Conservation (phyloP, 2,113 vertebrate species). For the Zingel zingel region DNA sequence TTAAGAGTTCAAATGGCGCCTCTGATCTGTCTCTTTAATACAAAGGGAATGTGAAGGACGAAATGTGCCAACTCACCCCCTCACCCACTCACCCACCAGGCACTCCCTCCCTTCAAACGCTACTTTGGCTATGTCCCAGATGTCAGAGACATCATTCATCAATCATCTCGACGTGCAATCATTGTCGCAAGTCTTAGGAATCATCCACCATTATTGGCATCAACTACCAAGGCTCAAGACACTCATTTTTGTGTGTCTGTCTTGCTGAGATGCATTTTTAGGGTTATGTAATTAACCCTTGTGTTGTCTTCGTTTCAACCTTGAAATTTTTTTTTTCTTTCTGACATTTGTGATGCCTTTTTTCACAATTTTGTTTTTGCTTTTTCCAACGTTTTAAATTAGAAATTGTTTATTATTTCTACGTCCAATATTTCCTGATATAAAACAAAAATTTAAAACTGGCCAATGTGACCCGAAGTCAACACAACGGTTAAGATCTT, state of each 20-base stretch:
- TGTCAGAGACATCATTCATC: conserved; percentile 68
- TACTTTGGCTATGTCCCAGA: conserved; percentile 64
- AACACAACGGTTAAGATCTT: too few species aligned
- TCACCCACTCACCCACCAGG: conserved; percentile 17
- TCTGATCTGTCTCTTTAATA: conserved; percentile 77
- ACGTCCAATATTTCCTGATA: too few species aligned
- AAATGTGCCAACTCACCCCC: conserved; percentile 65
- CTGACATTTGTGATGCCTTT: too few species aligned
- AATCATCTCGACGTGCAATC: conserved; percentile 49
- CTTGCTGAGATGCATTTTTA: conserved; percentile 11
- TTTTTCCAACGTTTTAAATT: too few species aligned
- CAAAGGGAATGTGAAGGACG: conserved; percentile 66
- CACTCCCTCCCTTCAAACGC: conserved; percentile 44
- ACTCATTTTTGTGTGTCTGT: background rate
- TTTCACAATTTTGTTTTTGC: too few species aligned
- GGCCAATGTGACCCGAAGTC: too few species aligned
- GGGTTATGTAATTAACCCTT: too few species aligned
- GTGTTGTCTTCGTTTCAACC: too few species aligned
- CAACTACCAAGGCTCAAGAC: conserved; percentile 13
- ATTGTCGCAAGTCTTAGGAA: conserved; percentile 52
- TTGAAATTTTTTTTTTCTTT: too few species aligned
- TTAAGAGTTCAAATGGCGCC: conserved; percentile 72
- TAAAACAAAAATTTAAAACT: too few species aligned
- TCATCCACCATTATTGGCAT: conserved; percentile 42
- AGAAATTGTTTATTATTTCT: too few species aligned